Conservation (phyloP, 2,888 invertebrate genomes). For the Drosophila atripex region DNA sequence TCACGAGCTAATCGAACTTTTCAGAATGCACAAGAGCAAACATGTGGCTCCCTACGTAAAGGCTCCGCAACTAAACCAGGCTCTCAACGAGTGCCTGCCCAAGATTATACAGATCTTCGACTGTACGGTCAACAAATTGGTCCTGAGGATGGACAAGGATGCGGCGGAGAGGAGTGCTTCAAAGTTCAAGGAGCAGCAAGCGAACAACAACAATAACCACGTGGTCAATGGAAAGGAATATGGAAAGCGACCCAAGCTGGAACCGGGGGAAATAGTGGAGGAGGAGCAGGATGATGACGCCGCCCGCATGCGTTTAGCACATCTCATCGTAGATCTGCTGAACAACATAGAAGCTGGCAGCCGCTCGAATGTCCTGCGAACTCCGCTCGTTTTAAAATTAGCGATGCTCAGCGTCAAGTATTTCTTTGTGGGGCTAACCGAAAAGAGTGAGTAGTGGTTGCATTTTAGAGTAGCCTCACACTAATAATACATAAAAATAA, state of each 20-base stretch:
- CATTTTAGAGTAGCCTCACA: neutral
- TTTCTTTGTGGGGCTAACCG: conserved; percentile 90
- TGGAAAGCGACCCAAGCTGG: conserved; percentile 53
- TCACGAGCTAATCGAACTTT: neutral
- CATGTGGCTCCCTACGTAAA: conserved; percentile 72
- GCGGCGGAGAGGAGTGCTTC: conserved; percentile 53
- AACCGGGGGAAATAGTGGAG: conserved; percentile 18
- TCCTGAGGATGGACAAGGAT: conserved; percentile 73
- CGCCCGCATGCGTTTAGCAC: conserved; percentile 78
- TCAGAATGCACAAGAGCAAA: conserved; percentile 80
- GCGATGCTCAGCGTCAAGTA: conserved; percentile 90
- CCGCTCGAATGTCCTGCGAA: conserved; percentile 86
- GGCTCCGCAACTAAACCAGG: conserved; percentile 70
- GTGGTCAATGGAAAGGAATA: conserved; percentile 41
- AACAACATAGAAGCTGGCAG: conserved; percentile 88
- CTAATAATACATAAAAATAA: neutral
- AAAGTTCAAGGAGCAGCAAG: conserved; percentile 51
- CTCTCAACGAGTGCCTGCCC: conserved; percentile 80
- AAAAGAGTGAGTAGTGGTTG: conserved; percentile 85
- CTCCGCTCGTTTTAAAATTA: conserved; percentile 86
- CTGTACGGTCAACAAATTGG: conserved; percentile 76
- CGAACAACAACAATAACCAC: conserved; percentile 53
- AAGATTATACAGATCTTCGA: conserved; percentile 82
- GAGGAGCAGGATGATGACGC: conserved; percentile 47
- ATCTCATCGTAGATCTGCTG: conserved; percentile 87